These are phyloP conservation scores for Anser brachyrhynchus DNA, from an alignment of 2,113 vertebrate genomes.

Conservation along the genomic window DNA sequence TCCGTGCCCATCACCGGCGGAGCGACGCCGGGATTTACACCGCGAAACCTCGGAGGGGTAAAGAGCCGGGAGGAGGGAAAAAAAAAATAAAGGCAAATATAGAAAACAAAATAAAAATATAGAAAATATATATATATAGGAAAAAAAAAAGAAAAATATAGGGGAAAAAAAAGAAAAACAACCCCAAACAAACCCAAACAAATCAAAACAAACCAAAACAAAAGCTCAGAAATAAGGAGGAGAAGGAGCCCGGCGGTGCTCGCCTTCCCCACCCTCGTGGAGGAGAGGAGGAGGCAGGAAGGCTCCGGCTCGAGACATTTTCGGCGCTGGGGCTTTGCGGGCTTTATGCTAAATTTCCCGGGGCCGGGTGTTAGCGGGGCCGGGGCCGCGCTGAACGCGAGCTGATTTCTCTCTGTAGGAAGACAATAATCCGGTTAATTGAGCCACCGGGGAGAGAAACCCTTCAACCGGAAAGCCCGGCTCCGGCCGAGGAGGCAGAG, in stretches of 20 bases:
- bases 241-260: background rate
- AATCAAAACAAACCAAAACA: no score
- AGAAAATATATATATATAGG: background rate
- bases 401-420: slow-evolving; percentile 85
- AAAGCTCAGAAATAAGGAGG: background rate
- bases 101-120: background rate
- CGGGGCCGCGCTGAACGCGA: slow-evolving; percentile 73
- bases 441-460: slow-evolving; percentile 89
- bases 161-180: background rate
- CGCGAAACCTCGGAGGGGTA: background rate
- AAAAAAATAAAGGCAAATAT: background rate
- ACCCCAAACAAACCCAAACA: no score
- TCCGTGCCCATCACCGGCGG: background rate
- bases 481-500: slow-evolving; percentile 41
- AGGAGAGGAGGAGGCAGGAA: background rate
- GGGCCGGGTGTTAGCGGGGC: slow-evolving; percentile 33
- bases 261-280: background rate
- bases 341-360: slow-evolving; percentile 63
- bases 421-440: slow-evolving; percentile 98
- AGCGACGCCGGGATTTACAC: background rate
- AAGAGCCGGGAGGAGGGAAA: background rate
- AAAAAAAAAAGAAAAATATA: no score
- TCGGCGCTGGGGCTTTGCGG: background rate
- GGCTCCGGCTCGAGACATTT: background rate
- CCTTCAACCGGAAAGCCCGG: slow-evolving; percentile 80